Percentiles rank a stretch among this genome's conserved stretches.
phyloP scores from a whole-genome alignment of 1,140 invertebrate genomes.

The Drosophila bipectinata region DNA sequence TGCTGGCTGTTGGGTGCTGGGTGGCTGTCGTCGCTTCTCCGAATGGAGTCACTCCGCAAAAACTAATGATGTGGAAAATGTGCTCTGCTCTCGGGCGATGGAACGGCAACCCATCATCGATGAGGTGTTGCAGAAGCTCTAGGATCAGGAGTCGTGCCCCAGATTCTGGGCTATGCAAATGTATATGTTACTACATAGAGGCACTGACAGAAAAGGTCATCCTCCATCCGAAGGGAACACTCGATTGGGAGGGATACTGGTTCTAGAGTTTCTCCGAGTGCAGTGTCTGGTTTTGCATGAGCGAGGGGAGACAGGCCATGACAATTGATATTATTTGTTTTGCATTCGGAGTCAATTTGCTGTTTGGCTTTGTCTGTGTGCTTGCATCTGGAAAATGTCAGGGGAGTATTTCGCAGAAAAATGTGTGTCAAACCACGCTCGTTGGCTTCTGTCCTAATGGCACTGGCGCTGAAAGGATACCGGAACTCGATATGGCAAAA shows the following conservation, averaged over 20 bases:
- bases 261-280: neutral
- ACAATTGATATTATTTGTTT: slow-evolving; percentile 82
- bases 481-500: neutral
- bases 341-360: slow-evolving; percentile 55
- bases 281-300: slow-evolving; percentile 8
- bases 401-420: neutral
- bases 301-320: slow-evolving; percentile 32
- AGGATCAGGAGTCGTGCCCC: slow-evolving; percentile 52
- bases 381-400: slow-evolving; percentile 27
- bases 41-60: slow-evolving; percentile 76
- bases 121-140: slow-evolving; percentile 56
- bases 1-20: slow-evolving; percentile 9
- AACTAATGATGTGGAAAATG: slow-evolving; percentile 83
- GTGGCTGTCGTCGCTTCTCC: slow-evolving; percentile 53
- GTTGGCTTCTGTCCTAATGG: neutral
- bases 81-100: slow-evolving; percentile 43
- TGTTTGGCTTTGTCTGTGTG: slow-evolving; percentile 27
- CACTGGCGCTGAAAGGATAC: neutral
- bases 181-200: neutral
- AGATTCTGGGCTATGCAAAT: slow-evolving; percentile 31
- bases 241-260: neutral
- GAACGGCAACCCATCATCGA: slow-evolving; percentile 40
- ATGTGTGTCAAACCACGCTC: neutral
- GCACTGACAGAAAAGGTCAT: slow-evolving; percentile 7
- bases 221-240: no score